Evolutionary conservation across 2,888 invertebrate species (phyloP), one percentile per base, ranked within the genome.

Genomic region (Notodonta dromedarius): DNA sequence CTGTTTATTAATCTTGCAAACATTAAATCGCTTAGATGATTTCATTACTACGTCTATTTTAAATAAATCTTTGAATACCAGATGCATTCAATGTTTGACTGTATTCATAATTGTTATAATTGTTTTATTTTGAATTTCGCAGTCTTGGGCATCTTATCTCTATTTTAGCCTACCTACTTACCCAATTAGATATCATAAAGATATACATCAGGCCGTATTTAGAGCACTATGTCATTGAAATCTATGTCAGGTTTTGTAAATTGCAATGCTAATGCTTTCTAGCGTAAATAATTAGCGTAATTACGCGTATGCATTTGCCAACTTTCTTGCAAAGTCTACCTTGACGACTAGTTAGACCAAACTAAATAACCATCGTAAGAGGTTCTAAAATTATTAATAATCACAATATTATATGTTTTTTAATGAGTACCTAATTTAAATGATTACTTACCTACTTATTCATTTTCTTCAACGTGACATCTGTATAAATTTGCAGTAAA

Each of bases 191-290:
- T 24, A 35, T 53, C 53, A 53, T 53, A 53, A 8, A 53, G 52
- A 35, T 35, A 13, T 4, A 5, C 12, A 53, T 53, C 54, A 54
- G n/a, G 39, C 11, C 14, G 54, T 39, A 54, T 39, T 62, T 57
- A 53, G 58, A 60, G 56, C 51, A 24, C 12, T 53, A 50, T 32
- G 51, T 57, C 50, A 62, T 61, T 58, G 57, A 59, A 67, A 24
- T 56, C 35, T 52, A 14, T 67, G 59, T 56, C 59, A 67, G 50
- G 11, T 50, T 16, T 16, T 50, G 16, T 11, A 50, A 16, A 50
- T 50, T 16, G 50, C 50, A 16, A 16, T 8, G 9, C 50, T 56
- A 48, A 51, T 24, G 24, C 24, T 24, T 24, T 63, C 52, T 58
- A 13, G 40, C 55, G 55, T 59, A 59, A 63, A 63, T 66, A 50